Conservation (phyloP, 2,888 invertebrate species). For the Byasa hedistus region DNA sequence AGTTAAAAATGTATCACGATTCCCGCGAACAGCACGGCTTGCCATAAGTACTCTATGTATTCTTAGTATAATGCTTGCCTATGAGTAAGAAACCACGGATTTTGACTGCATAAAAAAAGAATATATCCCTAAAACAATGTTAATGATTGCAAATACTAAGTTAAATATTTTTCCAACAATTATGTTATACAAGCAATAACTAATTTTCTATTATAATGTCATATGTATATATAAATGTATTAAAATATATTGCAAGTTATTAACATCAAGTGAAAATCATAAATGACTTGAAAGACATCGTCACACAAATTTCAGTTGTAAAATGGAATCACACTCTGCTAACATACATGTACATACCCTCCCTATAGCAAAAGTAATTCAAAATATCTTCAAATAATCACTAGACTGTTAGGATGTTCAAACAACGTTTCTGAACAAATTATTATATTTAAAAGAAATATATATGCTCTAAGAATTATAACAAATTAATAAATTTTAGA, state of each 20-base stretch:
- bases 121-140: neutral
- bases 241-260: slow-evolving; percentile 60
- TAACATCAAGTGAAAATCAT: slow-evolving; percentile 50
- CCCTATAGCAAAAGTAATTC: slow-evolving; percentile 49
- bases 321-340: slow-evolving; percentile 48
- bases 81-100: slow-evolving; percentile 36
- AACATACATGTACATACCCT: slow-evolving; percentile 41
- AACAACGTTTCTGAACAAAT: slow-evolving; percentile 8
- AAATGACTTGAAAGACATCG: slow-evolving; percentile 46
- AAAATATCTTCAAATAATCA: slow-evolving; percentile 50
- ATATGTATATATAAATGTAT: slow-evolving; percentile 37
- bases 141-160: neutral
- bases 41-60: slow-evolving; percentile 63
- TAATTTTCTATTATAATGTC: slow-evolving; percentile 56
- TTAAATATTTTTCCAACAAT: slow-evolving; percentile 37
- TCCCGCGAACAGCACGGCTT: slow-evolving; percentile 49
- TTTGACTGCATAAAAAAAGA: neutral
- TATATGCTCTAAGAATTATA: neutral
- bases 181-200: slow-evolving; percentile 53
- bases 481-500: neutral
- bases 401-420: slow-evolving; percentile 54
- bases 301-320: slow-evolving; percentile 45
- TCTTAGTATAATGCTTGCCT: slow-evolving; percentile 45
- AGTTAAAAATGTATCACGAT: slow-evolving; percentile 50
- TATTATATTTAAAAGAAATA: neutral